Evolutionary conservation across 2,797 vertebrate genomes (phyloP), one percentile per base, ranked within the genome.

Genomic region (Malacoraja senta): DNA sequence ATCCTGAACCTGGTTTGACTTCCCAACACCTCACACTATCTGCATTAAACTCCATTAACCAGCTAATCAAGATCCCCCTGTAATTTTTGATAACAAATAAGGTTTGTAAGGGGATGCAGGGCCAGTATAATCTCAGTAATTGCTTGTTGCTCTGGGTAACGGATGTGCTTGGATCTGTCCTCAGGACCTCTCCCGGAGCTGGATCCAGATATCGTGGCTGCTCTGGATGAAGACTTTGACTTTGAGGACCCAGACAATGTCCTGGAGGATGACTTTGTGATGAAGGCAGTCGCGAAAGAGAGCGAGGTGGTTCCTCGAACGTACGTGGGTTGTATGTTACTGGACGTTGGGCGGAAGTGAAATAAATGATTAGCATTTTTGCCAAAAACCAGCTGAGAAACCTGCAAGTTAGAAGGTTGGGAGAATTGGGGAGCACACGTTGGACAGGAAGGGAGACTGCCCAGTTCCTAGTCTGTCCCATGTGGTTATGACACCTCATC

Each of bases 191-290:
- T 98, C 9, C 95, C 98, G 84, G 99, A 99, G 96, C 97, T 99
- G 97, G 99, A 99, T 95, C 98, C 99, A 0, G 99, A 99, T 95
- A 98, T 99, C 72, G 97, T 99, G 92, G 98, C 98, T 0, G 99
- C 97, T 29, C 97, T 99, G 24, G 99, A 99, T 94, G 98, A 99
- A 86, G 99, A 99, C 95, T 99, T 99, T 94, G 96, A 99, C 95
- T 99, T 96, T 93, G 96, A 98, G 0, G 95, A 99, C 96, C 98
- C 98, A 15, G 96, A 98, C 94, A 99, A 99, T 95, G 83, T 98
- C 76, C 96, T 99, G 94, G 98, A 99, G 0, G 99, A 99, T 83
- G 98, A 99, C 95, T 99, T 99, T 93, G 96, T 99, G 94, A 3
- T 97, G 84, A 96, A 97, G 94, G 99, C 99, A 95, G 95, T 95